Evolutionary conservation across 2,113 vertebrate species (phyloP).

Genomic region (Aptenodytes forsteri): DNA sequence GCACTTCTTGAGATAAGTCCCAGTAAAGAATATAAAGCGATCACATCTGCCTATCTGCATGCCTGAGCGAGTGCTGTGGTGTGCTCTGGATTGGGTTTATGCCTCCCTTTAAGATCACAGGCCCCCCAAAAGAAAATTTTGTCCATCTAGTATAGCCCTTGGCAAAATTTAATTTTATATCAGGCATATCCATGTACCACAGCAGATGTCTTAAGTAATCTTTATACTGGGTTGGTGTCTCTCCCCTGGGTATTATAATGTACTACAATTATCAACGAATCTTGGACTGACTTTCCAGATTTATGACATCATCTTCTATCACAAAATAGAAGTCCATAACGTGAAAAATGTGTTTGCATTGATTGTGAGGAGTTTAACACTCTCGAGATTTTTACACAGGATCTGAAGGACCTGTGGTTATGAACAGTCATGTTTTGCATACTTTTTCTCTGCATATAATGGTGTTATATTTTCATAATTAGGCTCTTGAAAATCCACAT

Average conservation of each 20-base stretch:
- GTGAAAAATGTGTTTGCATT: neutral
- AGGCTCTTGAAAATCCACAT: neutral
- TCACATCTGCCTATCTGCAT: constrained; percentile 23
- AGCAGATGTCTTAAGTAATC: neutral
- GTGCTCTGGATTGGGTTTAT: neutral
- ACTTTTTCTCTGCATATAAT: neutral
- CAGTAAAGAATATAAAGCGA: constrained; percentile 14
- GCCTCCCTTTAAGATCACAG: constrained; percentile 11
- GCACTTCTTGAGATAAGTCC: constrained; percentile 33
- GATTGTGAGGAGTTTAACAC: constrained; percentile 1
- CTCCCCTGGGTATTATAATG: neutral
- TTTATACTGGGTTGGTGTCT: neutral
- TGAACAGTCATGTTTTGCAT: neutral
- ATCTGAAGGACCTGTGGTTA: neutral
- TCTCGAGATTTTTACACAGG: neutral
- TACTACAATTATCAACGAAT: neutral
- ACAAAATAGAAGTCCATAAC: constrained; percentile 5
- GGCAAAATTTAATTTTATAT: neutral
- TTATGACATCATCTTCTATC: constrained; percentile 8
- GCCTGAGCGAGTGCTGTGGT: neutral
- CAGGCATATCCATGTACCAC: neutral
- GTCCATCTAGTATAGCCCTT: neutral
- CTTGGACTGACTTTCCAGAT: neutral
- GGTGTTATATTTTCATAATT: neutral
- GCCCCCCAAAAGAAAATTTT: neutral